Evolutionary conservation across 1,140 invertebrate genomes (phyloP).

Genomic region (Pomacea maculata): DNA sequence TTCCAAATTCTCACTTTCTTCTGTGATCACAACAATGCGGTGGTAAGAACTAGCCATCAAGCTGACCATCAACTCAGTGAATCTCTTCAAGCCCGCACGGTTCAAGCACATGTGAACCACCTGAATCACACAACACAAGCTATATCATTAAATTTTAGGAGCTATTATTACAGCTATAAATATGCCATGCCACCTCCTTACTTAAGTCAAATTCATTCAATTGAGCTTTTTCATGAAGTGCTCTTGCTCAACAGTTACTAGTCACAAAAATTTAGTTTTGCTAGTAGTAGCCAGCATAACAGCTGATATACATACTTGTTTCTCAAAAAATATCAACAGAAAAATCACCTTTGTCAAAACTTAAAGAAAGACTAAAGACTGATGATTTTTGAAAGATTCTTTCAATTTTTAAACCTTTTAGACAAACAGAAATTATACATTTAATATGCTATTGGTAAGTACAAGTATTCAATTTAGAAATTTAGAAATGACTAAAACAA

Average conservation of each 20-base stretch:
- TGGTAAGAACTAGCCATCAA: background rate
- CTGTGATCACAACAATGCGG: background rate
- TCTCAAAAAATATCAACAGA: background rate
- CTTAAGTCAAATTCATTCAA: background rate
- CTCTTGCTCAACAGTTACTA: background rate
- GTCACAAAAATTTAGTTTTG: background rate
- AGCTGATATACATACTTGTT: background rate
- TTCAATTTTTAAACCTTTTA: too few species aligned
- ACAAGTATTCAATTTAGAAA: background rate
- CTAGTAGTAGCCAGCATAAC: background rate
- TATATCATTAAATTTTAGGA: background rate
- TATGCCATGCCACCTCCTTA: background rate
- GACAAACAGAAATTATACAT: too few species aligned
- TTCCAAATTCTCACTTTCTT: background rate
- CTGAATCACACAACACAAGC: conserved; percentile 21
- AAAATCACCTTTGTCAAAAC: too few species aligned
- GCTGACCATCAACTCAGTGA: conserved; percentile 20
- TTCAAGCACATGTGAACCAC: conserved; percentile 33
- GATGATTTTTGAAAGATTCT: too few species aligned
- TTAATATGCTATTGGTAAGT: too few species aligned
- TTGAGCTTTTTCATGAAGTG: background rate
- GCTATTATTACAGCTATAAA: background rate
- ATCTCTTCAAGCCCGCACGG: conserved; percentile 9
- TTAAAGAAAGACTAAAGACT: too few species aligned
- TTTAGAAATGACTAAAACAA: conserved; percentile 3